A percentile compares a stretch with the other conserved stretches of the same genome.
phyloP scores from a whole-genome alignment of 2,797 vertebrate species.

The Pipistrellus kuhlii region DNA sequence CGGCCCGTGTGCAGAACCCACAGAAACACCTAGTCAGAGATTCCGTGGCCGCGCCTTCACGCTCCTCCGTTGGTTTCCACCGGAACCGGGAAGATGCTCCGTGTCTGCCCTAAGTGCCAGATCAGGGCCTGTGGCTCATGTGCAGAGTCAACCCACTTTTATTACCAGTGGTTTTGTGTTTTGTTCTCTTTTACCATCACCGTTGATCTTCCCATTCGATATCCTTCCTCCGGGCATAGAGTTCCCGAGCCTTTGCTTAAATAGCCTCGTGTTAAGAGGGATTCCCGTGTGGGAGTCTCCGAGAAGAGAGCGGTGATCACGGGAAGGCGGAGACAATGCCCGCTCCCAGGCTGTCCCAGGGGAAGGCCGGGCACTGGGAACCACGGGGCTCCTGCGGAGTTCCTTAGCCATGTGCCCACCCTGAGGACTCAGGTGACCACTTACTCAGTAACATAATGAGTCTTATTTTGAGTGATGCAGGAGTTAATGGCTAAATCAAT shows the following conservation, averaged over 20 bases:
- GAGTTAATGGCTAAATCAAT: constrained; percentile 89
- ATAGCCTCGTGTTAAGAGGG: neutral
- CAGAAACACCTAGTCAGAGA: neutral
- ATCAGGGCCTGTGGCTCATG: neutral
- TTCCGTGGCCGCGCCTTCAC: neutral
- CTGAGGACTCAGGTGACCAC: constrained; percentile 81
- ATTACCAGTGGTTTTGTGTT: constrained; percentile 24
- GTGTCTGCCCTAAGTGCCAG: neutral
- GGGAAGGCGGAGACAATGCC: neutral
- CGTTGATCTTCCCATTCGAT: constrained; percentile 45
- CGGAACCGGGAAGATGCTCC: neutral
- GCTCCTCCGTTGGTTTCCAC: neutral
- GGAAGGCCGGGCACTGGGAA: neutral
- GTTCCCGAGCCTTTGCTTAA: neutral
- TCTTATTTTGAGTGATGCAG: constrained; percentile 87
- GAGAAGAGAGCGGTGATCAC: neutral
- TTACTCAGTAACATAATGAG: constrained; percentile 85
- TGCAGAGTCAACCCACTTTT: constrained; percentile 49
- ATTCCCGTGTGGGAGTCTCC: neutral
- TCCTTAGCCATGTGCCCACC: constrained; percentile 43
- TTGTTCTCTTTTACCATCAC: constrained; percentile 55
- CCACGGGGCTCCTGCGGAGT: neutral
- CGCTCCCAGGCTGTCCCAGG: rapidly evolving
- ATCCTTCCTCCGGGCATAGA: constrained; percentile 45
- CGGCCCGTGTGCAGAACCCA: neutral